phyloP scores from a whole-genome alignment of 2,888 invertebrate genomes.

The Caenorhabditis sinica region DNA sequence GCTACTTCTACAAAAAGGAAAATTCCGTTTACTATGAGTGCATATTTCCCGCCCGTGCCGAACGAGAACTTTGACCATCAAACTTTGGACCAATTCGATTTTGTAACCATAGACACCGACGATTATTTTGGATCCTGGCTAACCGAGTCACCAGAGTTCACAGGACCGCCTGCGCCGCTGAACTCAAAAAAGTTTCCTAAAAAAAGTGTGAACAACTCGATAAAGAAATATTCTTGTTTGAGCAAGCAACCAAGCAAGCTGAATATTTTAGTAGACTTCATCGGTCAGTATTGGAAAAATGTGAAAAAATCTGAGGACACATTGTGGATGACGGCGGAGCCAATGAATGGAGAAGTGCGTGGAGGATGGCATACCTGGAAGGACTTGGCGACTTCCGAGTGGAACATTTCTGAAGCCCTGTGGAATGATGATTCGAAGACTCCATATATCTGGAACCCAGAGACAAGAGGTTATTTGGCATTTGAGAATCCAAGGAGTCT shows the following conservation, averaged over 20 bases:
- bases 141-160: no score
- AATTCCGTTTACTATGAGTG: not conserved
- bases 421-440: not conserved
- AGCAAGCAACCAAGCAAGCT: not conserved
- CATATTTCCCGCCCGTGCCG: not conserved
- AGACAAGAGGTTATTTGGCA: not conserved
- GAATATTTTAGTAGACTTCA: not conserved
- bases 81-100: not conserved
- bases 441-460: conserved; percentile 3
- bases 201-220: not conserved
- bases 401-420: not conserved
- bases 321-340: not conserved
- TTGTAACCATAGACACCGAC: not conserved
- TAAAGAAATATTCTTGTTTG: not conserved
- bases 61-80: conserved; percentile 1
- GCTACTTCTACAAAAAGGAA: not conserved
- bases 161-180: no score
- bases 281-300: not conserved
- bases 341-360: not conserved
- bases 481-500: conserved; percentile 56
- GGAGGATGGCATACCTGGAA: not conserved
- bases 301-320: not conserved
- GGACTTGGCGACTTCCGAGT: not conserved
- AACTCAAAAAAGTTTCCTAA: not conserved
- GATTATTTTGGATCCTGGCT: no score